These are phyloP conservation scores for Eupsittula cactorum DNA, from an alignment of 2,113 vertebrate species.

Conservation along the genomic window DNA sequence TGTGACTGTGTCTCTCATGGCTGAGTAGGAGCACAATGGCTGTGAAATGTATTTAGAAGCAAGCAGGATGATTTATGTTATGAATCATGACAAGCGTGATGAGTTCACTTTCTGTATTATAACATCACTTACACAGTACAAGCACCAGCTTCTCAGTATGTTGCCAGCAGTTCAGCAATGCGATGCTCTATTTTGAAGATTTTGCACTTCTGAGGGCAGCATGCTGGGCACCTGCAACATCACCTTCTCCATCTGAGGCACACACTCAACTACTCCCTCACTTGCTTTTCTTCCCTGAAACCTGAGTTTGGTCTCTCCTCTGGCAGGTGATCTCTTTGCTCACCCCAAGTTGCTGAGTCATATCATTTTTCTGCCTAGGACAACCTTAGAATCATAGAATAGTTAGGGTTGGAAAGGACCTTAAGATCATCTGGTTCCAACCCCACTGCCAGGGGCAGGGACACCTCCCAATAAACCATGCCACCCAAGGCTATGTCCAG, in stretches of 20 bases:
- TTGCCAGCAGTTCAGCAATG: neutral
- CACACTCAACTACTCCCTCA: neutral
- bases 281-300: neutral
- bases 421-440: no score
- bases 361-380: neutral
- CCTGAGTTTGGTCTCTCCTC: neutral
- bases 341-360: fast-evolving
- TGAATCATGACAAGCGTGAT: conserved; percentile 44
- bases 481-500: no score
- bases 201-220: neutral
- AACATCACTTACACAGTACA: neutral
- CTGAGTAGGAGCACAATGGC: neutral
- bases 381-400: no score
- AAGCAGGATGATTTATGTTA: conserved; percentile 35
- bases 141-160: neutral
- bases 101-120: neutral
- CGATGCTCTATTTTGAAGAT: neutral
- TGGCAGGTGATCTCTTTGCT: neutral
- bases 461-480: no score
- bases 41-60: conserved; percentile 33
- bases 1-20: neutral
- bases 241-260: neutral
- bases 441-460: no score
- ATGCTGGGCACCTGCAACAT: neutral
- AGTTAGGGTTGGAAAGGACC: no score